Evolutionary conservation across 2,888 invertebrate species (phyloP).

Genomic region (Abscondita cerata): DNA sequence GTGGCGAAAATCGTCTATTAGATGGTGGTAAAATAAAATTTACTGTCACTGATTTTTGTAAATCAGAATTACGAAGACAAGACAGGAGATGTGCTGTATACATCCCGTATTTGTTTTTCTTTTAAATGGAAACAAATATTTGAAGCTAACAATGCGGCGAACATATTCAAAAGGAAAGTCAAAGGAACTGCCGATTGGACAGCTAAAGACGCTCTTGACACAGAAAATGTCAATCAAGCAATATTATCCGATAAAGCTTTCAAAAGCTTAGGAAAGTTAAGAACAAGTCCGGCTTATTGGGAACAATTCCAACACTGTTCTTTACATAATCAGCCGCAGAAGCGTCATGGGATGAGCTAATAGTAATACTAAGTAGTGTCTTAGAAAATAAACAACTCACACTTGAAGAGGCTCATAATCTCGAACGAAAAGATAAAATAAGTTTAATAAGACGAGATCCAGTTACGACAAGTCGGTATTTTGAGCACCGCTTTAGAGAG

Average conservation of each 20-base stretch:
- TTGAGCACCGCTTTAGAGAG: constrained; percentile 3
- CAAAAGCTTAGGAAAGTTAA: not conserved
- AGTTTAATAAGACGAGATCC: not conserved
- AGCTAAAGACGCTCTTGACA: not conserved
- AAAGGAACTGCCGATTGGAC: not conserved
- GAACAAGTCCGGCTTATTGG: constrained; percentile 4
- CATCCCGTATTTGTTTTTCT: not conserved
- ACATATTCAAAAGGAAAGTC: not conserved
- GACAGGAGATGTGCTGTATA: constrained; percentile 5
- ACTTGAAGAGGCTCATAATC: not conserved
- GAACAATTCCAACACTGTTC: constrained; percentile 1
- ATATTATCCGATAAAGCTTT: constrained; percentile 2
- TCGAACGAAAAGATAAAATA: not conserved
- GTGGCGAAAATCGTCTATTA: no score
- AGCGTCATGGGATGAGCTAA: not conserved
- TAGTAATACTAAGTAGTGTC: not conserved
- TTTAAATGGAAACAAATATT: not conserved
- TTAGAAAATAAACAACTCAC: not conserved
- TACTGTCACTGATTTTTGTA: not conserved
- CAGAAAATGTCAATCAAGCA: not conserved
- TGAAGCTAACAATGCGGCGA: not conserved
- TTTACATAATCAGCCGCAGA: constrained; percentile 11
- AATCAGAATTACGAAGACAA: not conserved
- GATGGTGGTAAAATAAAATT: not conserved
- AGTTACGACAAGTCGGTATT: not conserved